Evolutionary conservation across 1,140 invertebrate genomes (phyloP).

Genomic region (Achatina immaculata): DNA sequence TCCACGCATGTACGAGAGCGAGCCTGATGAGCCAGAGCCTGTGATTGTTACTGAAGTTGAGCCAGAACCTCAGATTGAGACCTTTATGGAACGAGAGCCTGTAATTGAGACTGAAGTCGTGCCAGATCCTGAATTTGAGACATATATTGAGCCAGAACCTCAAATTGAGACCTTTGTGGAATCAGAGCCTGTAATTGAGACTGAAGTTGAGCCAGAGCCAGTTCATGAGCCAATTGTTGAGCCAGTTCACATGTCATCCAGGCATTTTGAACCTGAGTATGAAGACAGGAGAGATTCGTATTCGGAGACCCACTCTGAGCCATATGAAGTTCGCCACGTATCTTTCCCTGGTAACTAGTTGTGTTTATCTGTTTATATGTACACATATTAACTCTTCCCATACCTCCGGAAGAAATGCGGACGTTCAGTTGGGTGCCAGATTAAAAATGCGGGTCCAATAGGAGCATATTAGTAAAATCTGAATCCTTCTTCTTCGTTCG

Average conservation of each 20-base stretch:
- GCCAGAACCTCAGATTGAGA: conserved; percentile 6
- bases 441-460: too few species aligned
- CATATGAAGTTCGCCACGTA: not conserved
- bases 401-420: too few species aligned
- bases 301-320: not conserved
- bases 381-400: too few species aligned
- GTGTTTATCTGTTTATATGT: not conserved
- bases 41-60: conserved; percentile 42
- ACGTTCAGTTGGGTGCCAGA: too few species aligned
- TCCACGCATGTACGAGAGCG: not conserved
- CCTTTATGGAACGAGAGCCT: conserved; percentile 27
- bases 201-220: conserved; percentile 37
- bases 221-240: not conserved
- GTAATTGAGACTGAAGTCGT: conserved; percentile 41
- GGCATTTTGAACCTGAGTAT: conserved; percentile 17
- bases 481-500: too few species aligned
- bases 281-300: conserved; percentile 3
- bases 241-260: not conserved
- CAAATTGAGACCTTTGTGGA: conserved; percentile 40
- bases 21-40: conserved; percentile 30
- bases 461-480: too few species aligned
- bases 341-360: not conserved
- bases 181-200: conserved; percentile 1
- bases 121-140: conserved; percentile 1
- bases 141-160: conserved; percentile 25